Evolutionary conservation across 2,888 invertebrate genomes (phyloP).

Genomic region (Drosophila histrio): DNA sequence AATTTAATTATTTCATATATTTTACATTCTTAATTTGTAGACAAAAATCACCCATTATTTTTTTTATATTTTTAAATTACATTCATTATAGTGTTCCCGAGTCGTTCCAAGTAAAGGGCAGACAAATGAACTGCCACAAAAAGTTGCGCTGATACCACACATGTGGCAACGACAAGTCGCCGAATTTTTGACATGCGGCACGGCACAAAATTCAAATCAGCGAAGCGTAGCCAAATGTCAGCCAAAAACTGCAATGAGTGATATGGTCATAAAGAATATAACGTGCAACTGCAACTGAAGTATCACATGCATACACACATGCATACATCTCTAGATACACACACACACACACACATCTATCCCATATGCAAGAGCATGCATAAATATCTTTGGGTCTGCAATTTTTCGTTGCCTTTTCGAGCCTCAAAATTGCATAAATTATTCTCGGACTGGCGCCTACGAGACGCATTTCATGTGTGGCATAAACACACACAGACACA

Average conservation of each 20-base stretch:
- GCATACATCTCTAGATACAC: background rate
- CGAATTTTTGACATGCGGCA: conserved; percentile 12
- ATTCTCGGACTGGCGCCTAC: conserved; percentile 60
- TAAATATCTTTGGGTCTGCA: conserved; percentile 49
- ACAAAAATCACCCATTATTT: no score
- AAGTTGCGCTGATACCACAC: background rate
- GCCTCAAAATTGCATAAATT: conserved; percentile 59
- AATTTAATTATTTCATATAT: no score
- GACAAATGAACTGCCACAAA: conserved; percentile 3
- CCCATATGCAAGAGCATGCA: conserved; percentile 29
- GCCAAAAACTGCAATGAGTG: conserved; percentile 40
- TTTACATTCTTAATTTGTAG: no score
- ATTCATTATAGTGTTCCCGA: no score
- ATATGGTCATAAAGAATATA: conserved; percentile 54
- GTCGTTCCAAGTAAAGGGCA: no score
- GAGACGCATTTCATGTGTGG: conserved; percentile 50
- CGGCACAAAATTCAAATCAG: conserved; percentile 9
- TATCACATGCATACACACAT: conserved; percentile 3
- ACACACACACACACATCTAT: conserved; percentile 3
- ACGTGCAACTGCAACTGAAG: conserved; percentile 32
- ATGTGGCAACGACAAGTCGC: conserved; percentile 9
- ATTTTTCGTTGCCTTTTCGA: conserved; percentile 50
- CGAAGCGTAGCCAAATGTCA: conserved; percentile 41
- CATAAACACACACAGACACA: conserved; percentile 4
- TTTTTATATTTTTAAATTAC: background rate